phyloP scores from a whole-genome alignment of 2,888 invertebrate genomes.

The Caenorhabditis uteleia region DNA sequence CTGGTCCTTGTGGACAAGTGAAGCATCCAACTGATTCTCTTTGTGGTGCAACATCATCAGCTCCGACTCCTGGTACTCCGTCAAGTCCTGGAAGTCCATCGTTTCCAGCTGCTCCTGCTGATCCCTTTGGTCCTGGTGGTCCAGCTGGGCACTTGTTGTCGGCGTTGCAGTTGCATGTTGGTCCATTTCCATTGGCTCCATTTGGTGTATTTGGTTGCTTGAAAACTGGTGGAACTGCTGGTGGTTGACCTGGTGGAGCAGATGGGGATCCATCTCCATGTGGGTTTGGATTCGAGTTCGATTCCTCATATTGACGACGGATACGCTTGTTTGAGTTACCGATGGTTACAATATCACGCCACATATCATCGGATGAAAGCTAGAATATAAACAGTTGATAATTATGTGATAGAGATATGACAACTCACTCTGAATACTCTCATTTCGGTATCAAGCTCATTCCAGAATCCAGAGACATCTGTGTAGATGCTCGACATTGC shows the following conservation, averaged over 20 bases:
- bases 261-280: conserved; percentile 50
- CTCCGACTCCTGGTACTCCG: conserved; percentile 61
- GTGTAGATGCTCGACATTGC: conserved; percentile 64
- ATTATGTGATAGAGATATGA: background rate
- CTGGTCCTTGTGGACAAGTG: conserved; percentile 67
- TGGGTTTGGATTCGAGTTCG: conserved; percentile 34
- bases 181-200: conserved; percentile 49
- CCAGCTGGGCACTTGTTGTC: conserved; percentile 67
- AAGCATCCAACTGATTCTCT: conserved; percentile 62
- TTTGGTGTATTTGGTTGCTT: conserved; percentile 46
- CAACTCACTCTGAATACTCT: conserved; percentile 55
- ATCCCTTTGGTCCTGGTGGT: conserved; percentile 63
- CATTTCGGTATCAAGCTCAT: conserved; percentile 65
- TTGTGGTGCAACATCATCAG: conserved; percentile 65
- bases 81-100: conserved; percentile 63
- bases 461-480: conserved; percentile 63
- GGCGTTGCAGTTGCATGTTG: conserved; percentile 48
- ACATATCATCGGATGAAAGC: conserved; percentile 64
- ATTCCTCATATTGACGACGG: conserved; percentile 50
- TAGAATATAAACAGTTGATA: conserved; percentile 20
- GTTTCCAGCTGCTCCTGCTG: conserved; percentile 58
- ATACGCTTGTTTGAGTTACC: conserved; percentile 44
- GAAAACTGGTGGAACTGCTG: conserved; percentile 58
- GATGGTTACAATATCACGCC: conserved; percentile 65
- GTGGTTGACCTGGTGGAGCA: conserved; percentile 53